A percentile compares a stretch with the other conserved stretches of the same genome.
phyloP scores from a whole-genome alignment of 2,797 vertebrate genomes.

The Falco biarmicus region DNA sequence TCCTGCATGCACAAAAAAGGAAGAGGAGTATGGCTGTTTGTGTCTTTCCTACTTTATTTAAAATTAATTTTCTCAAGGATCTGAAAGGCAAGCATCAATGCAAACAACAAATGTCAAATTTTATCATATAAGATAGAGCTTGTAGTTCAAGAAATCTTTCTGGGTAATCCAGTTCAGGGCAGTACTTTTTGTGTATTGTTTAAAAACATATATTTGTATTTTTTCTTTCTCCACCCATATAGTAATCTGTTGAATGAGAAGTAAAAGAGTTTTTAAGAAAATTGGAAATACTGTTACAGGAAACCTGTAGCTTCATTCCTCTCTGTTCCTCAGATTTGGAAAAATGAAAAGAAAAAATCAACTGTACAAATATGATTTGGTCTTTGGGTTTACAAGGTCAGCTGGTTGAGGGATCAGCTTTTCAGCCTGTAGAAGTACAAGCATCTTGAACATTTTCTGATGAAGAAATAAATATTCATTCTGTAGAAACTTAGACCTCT shows the following conservation, averaged over 20 bases:
- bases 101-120: background rate
- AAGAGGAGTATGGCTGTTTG: background rate
- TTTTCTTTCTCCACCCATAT: background rate
- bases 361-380: background rate
- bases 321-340: background rate
- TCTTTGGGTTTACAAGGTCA: background rate
- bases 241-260: background rate
- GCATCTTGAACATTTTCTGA: background rate
- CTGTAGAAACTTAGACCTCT: background rate
- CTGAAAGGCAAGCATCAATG: background rate
- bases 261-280: background rate
- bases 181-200: background rate
- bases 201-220: background rate
- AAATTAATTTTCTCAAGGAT: background rate
- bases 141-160: background rate
- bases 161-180: background rate
- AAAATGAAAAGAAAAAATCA: background rate
- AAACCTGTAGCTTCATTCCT: background rate
- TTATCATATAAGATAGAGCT: background rate
- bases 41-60: background rate
- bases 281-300: background rate
- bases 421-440: background rate
- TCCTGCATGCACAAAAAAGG: background rate
- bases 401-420: background rate
- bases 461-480: constrained; percentile 1